Evolutionary conservation across 2,113 vertebrate species (phyloP), one percentile per base, ranked within the genome.

Genomic region (Siniperca knerii): DNA sequence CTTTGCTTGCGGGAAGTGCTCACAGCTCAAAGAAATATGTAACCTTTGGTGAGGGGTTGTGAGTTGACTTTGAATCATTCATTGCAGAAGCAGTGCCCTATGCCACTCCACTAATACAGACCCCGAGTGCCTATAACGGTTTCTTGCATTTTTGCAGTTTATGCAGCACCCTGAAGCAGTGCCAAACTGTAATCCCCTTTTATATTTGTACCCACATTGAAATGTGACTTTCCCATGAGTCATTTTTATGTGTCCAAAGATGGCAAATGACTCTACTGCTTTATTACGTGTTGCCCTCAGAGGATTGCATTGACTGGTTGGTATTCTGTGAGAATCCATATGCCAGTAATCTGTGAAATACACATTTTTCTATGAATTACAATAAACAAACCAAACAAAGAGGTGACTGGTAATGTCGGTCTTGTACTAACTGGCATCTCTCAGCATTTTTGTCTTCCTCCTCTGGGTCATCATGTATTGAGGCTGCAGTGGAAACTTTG

Each of bases 191-290:
- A 37, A 46, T 8, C 20, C 20, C 1, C 8, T 0, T 40, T 60
- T 61, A 29, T 4, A 62, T 71, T 23, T 40, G 55, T 61, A 13
- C 66, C 42, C 23, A 50, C 66, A 50, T 52, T 29, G 1, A 62
- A 80, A 71, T 46, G 33, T 40, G 57, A 80, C 33, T 54, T 50
- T 16, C 12, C 42, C n/a, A 77, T 55, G 81, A 77, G 35, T 83
- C 46, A 64, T 62, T 62, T 61, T 52, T 29, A 68, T 75, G 64
- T 33, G 29, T 75, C 65, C 72, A 54, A 72, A 55, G 68, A 73
- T 57, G 35, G 44, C 18, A 10, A 42, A 54, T 69, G 33, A 33
- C 44, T 82, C 54, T 18, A 33, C 77, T 50, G 29, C 57, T 71
- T 50, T 9, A 52, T 79, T n/a, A 62, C 23, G 0, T 9, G n/a